phyloP scores from a whole-genome alignment of 2,797 vertebrate genomes.

The Pelobates cultripes region DNA sequence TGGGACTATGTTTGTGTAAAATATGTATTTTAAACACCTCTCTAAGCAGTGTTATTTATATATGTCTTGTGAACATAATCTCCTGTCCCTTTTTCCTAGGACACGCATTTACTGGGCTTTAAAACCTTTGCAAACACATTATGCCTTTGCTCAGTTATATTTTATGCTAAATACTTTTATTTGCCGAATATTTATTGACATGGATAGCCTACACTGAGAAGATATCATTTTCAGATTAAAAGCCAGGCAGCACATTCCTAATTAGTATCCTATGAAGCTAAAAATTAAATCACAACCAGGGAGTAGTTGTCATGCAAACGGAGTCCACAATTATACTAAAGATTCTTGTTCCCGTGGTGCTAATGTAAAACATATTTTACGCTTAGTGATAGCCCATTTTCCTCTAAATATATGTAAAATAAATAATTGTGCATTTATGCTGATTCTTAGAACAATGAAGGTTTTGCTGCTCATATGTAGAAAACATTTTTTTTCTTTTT shows the following conservation, averaged over 20 bases:
- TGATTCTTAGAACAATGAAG: slow-evolving; percentile 46
- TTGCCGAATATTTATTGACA: slow-evolving; percentile 47
- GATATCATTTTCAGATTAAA: slow-evolving; percentile 58
- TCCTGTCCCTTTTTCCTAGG: not conserved
- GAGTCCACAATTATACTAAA: slow-evolving; percentile 54
- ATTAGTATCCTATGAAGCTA: slow-evolving; percentile 55
- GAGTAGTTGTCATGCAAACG: slow-evolving; percentile 55
- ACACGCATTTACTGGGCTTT: not conserved
- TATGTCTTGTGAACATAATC: not conserved
- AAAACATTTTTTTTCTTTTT: slow-evolving; percentile 28
- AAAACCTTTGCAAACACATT: slow-evolving; percentile 21
- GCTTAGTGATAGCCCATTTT: slow-evolving; percentile 53
- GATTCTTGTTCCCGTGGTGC: slow-evolving; percentile 50
- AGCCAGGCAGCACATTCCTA: slow-evolving; percentile 48
- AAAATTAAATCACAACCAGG: slow-evolving; percentile 51
- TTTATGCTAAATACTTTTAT: slow-evolving; percentile 46
- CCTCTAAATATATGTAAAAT: slow-evolving; percentile 51
- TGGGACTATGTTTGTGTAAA: no score
- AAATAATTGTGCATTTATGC: slow-evolving; percentile 50
- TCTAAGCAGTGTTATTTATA: not conserved
- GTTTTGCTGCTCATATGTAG: slow-evolving; percentile 7
- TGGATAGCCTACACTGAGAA: slow-evolving; percentile 49
- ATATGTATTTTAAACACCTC: not conserved
- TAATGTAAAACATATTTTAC: slow-evolving; percentile 55
- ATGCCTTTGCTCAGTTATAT: slow-evolving; percentile 2